These are phyloP conservation scores for Anoura caudifer DNA, from an alignment of 2,113 vertebrate species.

Conservation along the genomic window DNA sequence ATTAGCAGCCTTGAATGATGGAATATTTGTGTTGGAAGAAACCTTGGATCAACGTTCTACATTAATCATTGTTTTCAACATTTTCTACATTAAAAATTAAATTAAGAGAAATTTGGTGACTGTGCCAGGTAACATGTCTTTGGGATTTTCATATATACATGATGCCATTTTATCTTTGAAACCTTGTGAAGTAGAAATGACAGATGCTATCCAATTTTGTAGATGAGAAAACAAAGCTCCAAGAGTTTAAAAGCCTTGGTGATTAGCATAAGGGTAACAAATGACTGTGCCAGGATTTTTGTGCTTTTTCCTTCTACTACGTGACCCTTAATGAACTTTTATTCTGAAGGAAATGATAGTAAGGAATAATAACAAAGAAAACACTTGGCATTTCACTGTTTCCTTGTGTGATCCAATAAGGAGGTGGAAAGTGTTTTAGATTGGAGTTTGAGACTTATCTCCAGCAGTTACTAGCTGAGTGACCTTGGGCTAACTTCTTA, in stretches of 20 bases:
- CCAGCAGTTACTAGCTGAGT: not conserved
- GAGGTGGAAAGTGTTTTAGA: not conserved
- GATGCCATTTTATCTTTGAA: slow-evolving; percentile 22
- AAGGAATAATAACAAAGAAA: not conserved
- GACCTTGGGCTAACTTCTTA: slow-evolving; percentile 28
- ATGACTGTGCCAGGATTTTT: not conserved
- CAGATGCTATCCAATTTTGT: not conserved
- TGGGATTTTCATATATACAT: not conserved
- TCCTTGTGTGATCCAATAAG: not conserved
- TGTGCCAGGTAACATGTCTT: not conserved
- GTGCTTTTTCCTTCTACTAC: not conserved
- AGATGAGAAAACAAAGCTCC: not conserved
- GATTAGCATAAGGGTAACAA: not conserved
- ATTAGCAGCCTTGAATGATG: not conserved
- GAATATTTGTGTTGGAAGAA: slow-evolving; percentile 15
- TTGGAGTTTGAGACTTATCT: not conserved
- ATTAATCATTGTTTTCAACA: too few species aligned
- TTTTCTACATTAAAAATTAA: not conserved
- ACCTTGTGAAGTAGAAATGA: not conserved
- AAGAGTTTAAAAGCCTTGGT: slow-evolving; percentile 8
- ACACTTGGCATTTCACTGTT: not conserved
- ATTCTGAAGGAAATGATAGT: slow-evolving; percentile 17
- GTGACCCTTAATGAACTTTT: slow-evolving; percentile 12
- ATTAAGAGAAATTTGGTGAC: not conserved
- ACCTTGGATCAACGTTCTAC: not conserved